A percentile compares a stretch with the other conserved stretches of the same genome.
Conservation (phyloP, 2,113 vertebrate genomes). For the Tonatia bakeri region DNA sequence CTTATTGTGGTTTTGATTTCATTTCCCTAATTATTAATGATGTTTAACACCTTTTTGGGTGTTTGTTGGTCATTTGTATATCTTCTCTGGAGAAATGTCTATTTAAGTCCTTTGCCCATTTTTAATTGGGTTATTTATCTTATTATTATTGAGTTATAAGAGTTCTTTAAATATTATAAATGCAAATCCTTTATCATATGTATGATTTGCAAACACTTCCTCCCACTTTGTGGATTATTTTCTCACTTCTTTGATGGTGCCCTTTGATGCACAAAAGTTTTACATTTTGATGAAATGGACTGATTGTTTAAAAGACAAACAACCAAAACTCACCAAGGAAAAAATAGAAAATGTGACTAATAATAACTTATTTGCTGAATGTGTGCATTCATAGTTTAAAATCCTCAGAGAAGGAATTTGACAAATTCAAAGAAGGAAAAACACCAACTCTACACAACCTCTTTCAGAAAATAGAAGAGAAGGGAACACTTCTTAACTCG, state of each 20-base stretch:
- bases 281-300: not conserved
- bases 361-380: not conserved
- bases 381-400: not conserved
- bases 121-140: not conserved
- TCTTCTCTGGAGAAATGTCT: not conserved
- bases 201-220: not conserved
- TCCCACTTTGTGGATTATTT: not conserved
- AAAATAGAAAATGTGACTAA: not conserved
- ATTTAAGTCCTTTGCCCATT: not conserved
- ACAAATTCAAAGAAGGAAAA: not conserved
- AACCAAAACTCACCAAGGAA: not conserved
- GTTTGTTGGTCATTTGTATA: not conserved
- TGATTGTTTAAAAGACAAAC: not conserved
- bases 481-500: not conserved
- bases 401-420: not conserved
- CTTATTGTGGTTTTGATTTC: not conserved
- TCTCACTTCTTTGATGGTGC: not conserved
- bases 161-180: not conserved
- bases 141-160: not conserved
- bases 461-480: not conserved
- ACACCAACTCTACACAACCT: not conserved
- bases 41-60: not conserved
- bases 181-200: not conserved
- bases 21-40: not conserved
- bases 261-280: not conserved